A percentile compares a stretch with the other conserved stretches of the same genome.
phyloP scores from a whole-genome alignment of 2,113 vertebrate genomes.

The Indri indri region DNA sequence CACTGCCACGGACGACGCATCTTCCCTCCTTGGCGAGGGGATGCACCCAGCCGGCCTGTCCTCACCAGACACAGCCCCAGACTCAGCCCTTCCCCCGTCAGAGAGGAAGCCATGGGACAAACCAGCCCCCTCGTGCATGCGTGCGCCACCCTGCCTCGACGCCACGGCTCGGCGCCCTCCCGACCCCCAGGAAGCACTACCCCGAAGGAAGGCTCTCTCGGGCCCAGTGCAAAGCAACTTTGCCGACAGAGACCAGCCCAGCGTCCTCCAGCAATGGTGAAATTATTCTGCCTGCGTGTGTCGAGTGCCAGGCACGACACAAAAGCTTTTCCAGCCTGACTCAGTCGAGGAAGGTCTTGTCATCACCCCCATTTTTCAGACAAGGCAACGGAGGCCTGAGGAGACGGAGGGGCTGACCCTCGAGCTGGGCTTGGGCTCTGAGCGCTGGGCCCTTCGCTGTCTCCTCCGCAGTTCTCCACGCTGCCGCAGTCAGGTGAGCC shows the following conservation, averaged over 20 bases:
- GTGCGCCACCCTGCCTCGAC: accelerated
- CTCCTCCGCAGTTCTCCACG: not conserved
- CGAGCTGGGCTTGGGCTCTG: not conserved
- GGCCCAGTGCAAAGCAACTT: accelerated
- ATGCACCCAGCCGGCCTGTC: not conserved
- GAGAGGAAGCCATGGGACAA: accelerated
- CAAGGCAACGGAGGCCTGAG: not conserved
- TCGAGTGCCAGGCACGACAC: no score
- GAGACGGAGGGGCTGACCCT: accelerated
- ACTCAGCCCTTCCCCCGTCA: accelerated
- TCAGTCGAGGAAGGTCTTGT: accelerated
- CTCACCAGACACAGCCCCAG: not conserved
- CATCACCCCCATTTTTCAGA: not conserved
- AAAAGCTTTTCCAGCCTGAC: not conserved
- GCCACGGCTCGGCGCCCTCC: accelerated
- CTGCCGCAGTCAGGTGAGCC: accelerated
- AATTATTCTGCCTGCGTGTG: accelerated
- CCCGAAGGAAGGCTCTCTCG: accelerated
- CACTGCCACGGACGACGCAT: accelerated
- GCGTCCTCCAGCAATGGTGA: accelerated
- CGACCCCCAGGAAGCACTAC: accelerated
- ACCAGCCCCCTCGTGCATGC: accelerated
- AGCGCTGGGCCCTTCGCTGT: accelerated
- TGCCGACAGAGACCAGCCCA: accelerated
- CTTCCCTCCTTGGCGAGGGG: accelerated